phyloP scores from a whole-genome alignment of 2,888 invertebrate genomes.

The Philaethria dido region DNA sequence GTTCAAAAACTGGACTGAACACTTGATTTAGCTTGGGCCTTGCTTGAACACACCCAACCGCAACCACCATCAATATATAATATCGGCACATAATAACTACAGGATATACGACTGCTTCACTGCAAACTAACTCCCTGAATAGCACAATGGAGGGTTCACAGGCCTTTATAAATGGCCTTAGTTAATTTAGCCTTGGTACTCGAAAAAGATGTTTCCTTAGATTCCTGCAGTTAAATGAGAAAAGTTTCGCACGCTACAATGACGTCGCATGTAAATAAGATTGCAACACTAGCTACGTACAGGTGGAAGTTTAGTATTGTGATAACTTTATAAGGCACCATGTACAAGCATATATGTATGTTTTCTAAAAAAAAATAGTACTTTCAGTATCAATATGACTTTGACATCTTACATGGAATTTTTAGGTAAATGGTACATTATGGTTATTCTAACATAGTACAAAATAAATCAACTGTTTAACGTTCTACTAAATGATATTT shows the following conservation, averaged over 20 bases:
- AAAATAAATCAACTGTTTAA: background rate
- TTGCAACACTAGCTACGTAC: slow-evolving; percentile 55
- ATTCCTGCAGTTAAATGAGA: slow-evolving; percentile 65
- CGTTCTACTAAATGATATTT: background rate
- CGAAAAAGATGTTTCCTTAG: slow-evolving; percentile 77
- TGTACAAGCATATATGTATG: background rate
- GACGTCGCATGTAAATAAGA: slow-evolving; percentile 60
- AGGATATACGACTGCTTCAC: slow-evolving; percentile 57
- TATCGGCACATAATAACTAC: slow-evolving; percentile 58
- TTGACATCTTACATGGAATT: background rate
- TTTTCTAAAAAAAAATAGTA: background rate
- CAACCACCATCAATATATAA: slow-evolving; percentile 57
- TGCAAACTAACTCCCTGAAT: slow-evolving; percentile 65
- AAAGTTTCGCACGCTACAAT: slow-evolving; percentile 77
- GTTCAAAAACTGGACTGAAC: slow-evolving; percentile 71
- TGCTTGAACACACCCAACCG: slow-evolving; percentile 57
- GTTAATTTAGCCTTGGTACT: slow-evolving; percentile 71
- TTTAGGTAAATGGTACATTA: background rate
- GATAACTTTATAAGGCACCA: background rate
- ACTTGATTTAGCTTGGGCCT: slow-evolving; percentile 57
- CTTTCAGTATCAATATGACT: too few relatives aligned
- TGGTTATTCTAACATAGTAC: too few relatives aligned
- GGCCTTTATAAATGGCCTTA: slow-evolving; percentile 81
- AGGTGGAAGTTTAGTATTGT: slow-evolving; percentile 26
- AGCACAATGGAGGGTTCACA: slow-evolving; percentile 69